A percentile compares a stretch with the other conserved stretches of the same genome.
Evolutionary conservation across 1,140 invertebrate species (phyloP).

Genomic region (Drusus annulatus): DNA sequence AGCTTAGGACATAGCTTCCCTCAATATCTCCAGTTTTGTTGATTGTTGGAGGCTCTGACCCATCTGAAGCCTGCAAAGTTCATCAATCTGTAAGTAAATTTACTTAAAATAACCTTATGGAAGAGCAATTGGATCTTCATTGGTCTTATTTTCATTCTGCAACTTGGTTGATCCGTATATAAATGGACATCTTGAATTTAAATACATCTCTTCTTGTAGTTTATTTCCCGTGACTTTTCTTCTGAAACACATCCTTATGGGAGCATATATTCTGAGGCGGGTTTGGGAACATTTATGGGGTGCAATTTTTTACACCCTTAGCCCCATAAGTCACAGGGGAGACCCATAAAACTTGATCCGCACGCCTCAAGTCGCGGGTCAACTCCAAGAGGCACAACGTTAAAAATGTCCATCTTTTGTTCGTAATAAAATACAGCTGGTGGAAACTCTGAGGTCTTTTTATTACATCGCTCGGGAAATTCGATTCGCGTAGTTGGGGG

Average conservation of each 20-base stretch:
- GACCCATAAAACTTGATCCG: slow-evolving; percentile 38
- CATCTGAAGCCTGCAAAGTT: too few relatives aligned
- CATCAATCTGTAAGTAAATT: too few relatives aligned
- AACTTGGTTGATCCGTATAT: slow-evolving; percentile 39
- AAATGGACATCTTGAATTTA: slow-evolving; percentile 42
- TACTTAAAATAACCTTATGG: too few relatives aligned
- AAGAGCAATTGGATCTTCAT: not conserved
- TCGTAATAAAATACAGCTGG: not conserved
- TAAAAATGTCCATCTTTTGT: slow-evolving; percentile 7
- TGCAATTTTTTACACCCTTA: slow-evolving; percentile 55
- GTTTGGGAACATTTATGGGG: slow-evolving; percentile 40
- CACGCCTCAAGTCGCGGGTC: slow-evolving; percentile 30
- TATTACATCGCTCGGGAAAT: not conserved
- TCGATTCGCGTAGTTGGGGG: not conserved
- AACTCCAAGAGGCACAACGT: slow-evolving; percentile 10
- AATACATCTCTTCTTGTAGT: slow-evolving; percentile 34
- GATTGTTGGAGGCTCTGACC: too few relatives aligned
- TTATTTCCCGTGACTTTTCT: slow-evolving; percentile 35
- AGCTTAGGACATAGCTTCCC: too few relatives aligned
- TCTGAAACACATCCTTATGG: slow-evolving; percentile 11
- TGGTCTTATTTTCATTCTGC: not conserved
- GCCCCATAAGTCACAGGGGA: slow-evolving; percentile 49
- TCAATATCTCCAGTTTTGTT: too few relatives aligned
- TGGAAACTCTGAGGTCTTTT: slow-evolving; percentile 7
- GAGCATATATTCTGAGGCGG: slow-evolving; percentile 18